These are phyloP conservation scores for Esox lucius DNA, from an alignment of 2,797 vertebrate genomes.

Conservation along the genomic window DNA sequence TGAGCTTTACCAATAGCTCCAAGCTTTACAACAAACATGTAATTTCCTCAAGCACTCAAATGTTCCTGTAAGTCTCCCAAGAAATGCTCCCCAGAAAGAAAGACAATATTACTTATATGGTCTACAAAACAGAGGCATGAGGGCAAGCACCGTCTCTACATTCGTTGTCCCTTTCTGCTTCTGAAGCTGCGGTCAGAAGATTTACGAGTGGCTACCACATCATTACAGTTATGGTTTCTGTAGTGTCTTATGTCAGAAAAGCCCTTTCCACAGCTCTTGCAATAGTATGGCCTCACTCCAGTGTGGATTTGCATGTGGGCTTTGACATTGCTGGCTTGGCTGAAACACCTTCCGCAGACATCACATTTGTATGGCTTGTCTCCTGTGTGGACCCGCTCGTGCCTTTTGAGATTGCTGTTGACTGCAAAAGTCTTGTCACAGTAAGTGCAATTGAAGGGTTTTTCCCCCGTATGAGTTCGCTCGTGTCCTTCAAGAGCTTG, in stretches of 20 bases:
- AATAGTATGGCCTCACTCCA: not conserved
- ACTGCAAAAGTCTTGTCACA: not conserved
- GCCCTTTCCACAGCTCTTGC: not conserved
- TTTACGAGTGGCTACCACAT: not conserved
- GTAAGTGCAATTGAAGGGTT: not conserved
- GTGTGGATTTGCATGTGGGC: not conserved
- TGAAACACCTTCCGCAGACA: not conserved
- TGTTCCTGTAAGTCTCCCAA: not conserved
- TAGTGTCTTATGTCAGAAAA: conserved; percentile 1
- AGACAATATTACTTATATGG: not conserved
- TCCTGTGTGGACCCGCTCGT: conserved; percentile 1
- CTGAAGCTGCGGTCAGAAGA: not conserved
- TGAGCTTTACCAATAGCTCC: not conserved
- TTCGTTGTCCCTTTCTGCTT: not conserved
- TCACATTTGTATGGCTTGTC: not conserved
- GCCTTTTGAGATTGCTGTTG: not conserved
- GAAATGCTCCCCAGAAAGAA: not conserved
- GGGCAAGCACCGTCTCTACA: not conserved
- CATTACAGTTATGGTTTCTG: not conserved
- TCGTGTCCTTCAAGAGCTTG: not conserved
- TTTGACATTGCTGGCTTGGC: not conserved
- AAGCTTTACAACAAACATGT: not conserved
- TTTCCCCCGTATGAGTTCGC: not conserved
- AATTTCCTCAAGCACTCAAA: not conserved
- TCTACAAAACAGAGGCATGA: not conserved